These are phyloP conservation scores for Lapara coniferarum DNA, from an alignment of 2,888 invertebrate genomes.

Conservation along the genomic window DNA sequence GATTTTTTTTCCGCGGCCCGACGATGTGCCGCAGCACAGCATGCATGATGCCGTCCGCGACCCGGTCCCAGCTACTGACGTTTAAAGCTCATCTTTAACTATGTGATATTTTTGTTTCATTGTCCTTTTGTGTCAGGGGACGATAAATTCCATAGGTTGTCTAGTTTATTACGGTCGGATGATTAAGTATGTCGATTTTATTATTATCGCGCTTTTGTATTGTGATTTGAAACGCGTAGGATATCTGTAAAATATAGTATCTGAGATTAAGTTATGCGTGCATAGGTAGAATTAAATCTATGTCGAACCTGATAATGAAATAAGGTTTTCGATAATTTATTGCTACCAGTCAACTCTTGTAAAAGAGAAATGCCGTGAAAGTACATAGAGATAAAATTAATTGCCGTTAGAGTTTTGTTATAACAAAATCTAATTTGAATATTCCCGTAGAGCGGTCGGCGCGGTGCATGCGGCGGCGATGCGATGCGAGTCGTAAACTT, in stretches of 20 bases:
- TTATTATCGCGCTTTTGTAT: not conserved
- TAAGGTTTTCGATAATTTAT: constrained; percentile 12
- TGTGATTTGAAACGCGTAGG: not conserved
- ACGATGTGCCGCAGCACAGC: constrained; percentile 49
- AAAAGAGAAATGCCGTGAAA: constrained; percentile 8
- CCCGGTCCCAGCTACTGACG: constrained; percentile 35
- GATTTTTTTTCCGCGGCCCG: constrained; percentile 52
- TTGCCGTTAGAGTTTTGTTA: constrained; percentile 14
- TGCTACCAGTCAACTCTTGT: constrained; percentile 9
- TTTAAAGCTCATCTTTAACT: constrained; percentile 17
- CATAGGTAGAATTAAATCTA: not conserved
- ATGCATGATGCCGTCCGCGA: constrained; percentile 53
- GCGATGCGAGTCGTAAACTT: constrained; percentile 18
- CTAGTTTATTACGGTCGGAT: constrained; percentile 4
- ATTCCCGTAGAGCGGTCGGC: not conserved
- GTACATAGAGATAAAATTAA: constrained; percentile 12
- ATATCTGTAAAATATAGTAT: not conserved
- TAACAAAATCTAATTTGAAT: constrained; percentile 23
- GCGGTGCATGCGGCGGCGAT: not conserved
- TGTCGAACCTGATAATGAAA: constrained; percentile 11
- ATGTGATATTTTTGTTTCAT: constrained; percentile 19
- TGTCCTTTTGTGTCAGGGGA: constrained; percentile 2
- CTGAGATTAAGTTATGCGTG: not conserved
- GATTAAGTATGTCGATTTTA: constrained; percentile 9
- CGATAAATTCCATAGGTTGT: constrained; percentile 6